Evolutionary conservation across 2,888 invertebrate genomes (phyloP).

Genomic region (Cryptosula pallasiana): DNA sequence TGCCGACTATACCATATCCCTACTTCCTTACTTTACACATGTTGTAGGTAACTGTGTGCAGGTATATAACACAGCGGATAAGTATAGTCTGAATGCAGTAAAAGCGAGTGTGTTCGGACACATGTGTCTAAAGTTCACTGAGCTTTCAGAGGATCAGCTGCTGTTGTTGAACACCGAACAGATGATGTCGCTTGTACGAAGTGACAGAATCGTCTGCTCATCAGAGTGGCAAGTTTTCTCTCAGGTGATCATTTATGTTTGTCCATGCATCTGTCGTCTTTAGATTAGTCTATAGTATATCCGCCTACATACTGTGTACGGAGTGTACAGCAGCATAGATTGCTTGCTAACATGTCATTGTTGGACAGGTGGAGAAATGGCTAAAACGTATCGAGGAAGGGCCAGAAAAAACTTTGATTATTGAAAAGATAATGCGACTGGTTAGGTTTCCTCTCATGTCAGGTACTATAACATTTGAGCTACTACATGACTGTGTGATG

Average conservation of each 20-base stretch:
- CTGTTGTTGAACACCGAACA: background rate
- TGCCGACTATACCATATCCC: too few relatives aligned
- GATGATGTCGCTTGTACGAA: background rate
- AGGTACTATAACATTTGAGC: too few relatives aligned
- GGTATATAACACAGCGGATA: slow-evolving; percentile 1
- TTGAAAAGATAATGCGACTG: background rate
- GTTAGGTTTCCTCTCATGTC: background rate
- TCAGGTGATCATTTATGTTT: background rate
- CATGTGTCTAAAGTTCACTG: background rate
- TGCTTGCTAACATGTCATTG: too few relatives aligned
- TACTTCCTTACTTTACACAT: too few relatives aligned
- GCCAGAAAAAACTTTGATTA: background rate
- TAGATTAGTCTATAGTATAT: too few relatives aligned
- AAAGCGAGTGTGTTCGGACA: background rate
- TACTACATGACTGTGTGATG: too few relatives aligned
- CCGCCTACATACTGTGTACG: too few relatives aligned
- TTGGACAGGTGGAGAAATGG: background rate
- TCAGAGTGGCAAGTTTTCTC: background rate
- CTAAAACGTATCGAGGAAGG: background rate
- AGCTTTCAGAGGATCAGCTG: background rate
- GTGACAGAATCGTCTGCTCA: background rate
- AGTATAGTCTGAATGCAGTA: background rate
- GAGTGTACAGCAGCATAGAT: too few relatives aligned
- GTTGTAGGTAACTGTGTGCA: slow-evolving; percentile 14
- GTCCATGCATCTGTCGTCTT: too few relatives aligned